These are phyloP conservation scores for Gulo gulo DNA, from an alignment of 2,113 vertebrate species.

Conservation along the genomic window DNA sequence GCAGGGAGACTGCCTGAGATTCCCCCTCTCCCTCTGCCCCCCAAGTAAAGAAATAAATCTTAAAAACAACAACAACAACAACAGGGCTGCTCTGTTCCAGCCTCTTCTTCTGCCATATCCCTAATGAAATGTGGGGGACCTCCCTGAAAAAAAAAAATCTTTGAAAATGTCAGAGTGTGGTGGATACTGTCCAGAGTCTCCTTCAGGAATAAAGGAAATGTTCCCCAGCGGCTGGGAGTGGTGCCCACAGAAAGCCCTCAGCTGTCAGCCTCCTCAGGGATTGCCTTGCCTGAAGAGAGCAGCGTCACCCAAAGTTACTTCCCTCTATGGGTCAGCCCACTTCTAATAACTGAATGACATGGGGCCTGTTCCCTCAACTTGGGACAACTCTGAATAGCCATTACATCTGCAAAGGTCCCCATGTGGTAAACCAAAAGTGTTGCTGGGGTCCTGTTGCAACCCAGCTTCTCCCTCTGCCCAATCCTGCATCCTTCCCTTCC, in stretches of 20 bases:
- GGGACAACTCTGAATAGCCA: neutral
- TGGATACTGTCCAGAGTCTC: neutral
- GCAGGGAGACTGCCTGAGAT: neutral
- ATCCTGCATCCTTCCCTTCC: neutral
- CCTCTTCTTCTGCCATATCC: conserved; percentile 59
- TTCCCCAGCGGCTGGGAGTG: neutral
- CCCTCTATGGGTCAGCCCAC: neutral
- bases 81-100: conserved; percentile 37
- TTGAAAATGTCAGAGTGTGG: neutral
- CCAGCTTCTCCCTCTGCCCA: neutral
- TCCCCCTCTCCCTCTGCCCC: neutral
- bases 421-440: neutral
- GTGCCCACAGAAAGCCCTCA: neutral
- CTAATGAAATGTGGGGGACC: conserved; percentile 63
- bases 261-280: neutral
- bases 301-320: neutral
- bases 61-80: neutral
- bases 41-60: neutral
- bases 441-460: neutral
- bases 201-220: conserved; percentile 14
- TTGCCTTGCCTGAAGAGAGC: neutral
- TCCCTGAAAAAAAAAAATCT: neutral
- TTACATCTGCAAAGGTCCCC: neutral
- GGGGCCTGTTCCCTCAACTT: neutral
- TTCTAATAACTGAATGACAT: neutral